Evolutionary conservation across 2,888 invertebrate genomes (phyloP), one percentile per base, ranked within the genome.

Genomic region (Acleris cristana): DNA sequence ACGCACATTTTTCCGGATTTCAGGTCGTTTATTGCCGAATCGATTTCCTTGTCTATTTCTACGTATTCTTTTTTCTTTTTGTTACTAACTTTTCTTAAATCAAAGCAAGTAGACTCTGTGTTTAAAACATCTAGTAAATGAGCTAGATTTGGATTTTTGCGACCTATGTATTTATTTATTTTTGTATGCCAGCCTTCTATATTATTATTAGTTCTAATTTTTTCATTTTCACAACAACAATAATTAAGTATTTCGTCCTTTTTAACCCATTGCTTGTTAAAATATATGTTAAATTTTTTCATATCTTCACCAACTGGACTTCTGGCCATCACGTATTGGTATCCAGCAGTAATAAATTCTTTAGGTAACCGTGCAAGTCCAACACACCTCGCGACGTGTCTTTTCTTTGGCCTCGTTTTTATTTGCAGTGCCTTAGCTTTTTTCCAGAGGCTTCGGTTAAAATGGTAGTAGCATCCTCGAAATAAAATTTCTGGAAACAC

Each of bases 151-250:
- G 61, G 61, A 61, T 61, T 61, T 53, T 52, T 52, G 51, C 61
- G 61, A 61, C 60, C 51, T 60, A 60, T 60, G 60, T 60, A 60
- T 51, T 60, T 60, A 51, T 60, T 60, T 57, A 57, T 57, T 57
- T 57, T 57, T 61, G 52, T 40, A 23, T 51, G 53, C 52, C 61
- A 61, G 61, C 61, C 61, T 34, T 61, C 61, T 44, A 44, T 44
- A 8, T 26, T 54, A 18, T 23, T 44, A 16, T 54, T 54, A 10
- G 30, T 54, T 30, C 21, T 30, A 30, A 26, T 12, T 16, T 44
- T 44, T 44, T 14, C 44, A 16, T 44, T 44, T 44, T 44, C 16
- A 57, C 57, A 57, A 18, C 57, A 57, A 57, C 57, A 44, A 57
- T 30, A 30, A 57, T 57, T 57, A 34, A 34, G n/a, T n/a, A n/a